phyloP scores from a whole-genome alignment of 1,140 invertebrate species.

The Coenobita brevimanus region DNA sequence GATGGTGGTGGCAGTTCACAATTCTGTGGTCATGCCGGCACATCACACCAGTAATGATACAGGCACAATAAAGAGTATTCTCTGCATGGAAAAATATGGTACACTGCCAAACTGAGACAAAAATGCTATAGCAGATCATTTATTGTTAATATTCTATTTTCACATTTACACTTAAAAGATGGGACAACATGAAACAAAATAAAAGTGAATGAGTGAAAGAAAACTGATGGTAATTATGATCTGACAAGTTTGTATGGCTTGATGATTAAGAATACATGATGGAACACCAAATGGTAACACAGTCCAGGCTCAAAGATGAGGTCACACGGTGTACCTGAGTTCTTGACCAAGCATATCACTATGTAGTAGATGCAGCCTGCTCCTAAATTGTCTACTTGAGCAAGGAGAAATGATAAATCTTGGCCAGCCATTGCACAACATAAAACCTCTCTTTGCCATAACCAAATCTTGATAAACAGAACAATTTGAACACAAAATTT shows the following conservation, averaged over 20 bases:
- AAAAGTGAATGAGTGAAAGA: slow-evolving; percentile 47
- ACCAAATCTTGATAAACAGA: slow-evolving; percentile 47
- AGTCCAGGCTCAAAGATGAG: background rate
- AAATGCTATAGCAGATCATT: slow-evolving; percentile 63
- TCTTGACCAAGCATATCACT: background rate
- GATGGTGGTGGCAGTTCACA: too few relatives aligned
- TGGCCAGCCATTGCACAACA: slow-evolving; percentile 6
- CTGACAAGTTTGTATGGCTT: slow-evolving; percentile 55
- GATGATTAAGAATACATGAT: slow-evolving; percentile 59
- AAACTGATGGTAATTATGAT: slow-evolving; percentile 38
- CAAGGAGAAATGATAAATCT: background rate
- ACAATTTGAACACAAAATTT: slow-evolving; percentile 32
- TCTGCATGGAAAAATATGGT: background rate
- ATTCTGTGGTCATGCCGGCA: too few relatives aligned
- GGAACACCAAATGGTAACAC: slow-evolving; percentile 53
- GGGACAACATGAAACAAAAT: slow-evolving; percentile 57
- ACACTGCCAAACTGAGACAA: slow-evolving; percentile 5
- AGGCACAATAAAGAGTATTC: too few relatives aligned
- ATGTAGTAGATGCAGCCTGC: background rate
- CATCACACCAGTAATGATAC: too few relatives aligned
- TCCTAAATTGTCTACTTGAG: background rate
- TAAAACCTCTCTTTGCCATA: slow-evolving; percentile 29
- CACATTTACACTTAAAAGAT: slow-evolving; percentile 65
- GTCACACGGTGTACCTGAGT: background rate
- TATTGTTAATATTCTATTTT: slow-evolving; percentile 67